Evolutionary conservation across 2,113 vertebrate genomes (phyloP), one percentile per base, ranked within the genome.

Genomic region (Pycnonotus jocosus): DNA sequence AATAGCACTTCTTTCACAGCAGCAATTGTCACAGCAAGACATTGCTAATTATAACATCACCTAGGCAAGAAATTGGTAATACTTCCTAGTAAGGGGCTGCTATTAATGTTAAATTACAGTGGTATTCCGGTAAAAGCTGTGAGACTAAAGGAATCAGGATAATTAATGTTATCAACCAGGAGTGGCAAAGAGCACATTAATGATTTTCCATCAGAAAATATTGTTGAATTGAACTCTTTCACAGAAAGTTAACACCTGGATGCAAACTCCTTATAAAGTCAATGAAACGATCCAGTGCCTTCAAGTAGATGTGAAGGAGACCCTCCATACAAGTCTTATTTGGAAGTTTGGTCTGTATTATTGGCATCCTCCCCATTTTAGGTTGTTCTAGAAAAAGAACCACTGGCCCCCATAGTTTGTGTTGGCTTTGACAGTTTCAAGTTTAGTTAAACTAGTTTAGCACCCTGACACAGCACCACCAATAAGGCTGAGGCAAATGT

Each of bases 41-140:
- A 51, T 8, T 91, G 47, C 71, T 94, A 94, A 96, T 96, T 96
- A 95, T 96, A 97, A 81, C 60, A 80, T 76, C 74, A 96, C 60
- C 74, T 95, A 95, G 96, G 61, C 84, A 94, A 94, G 78, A 87
- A 89, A 81, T 69, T 54, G 35, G 57, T 90, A 83, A 78, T 44
- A 35, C 38, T 94, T 94, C 76, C 93, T 94, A 79, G 40, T 88
- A 65, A 72, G 50, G 81, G 54, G 60, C 47, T 94, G 40, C 53
- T 81, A 96, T 87, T 93, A 93, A 72, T 44, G 71, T 40, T 76
- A 81, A 96, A 91, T 81, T 95, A 70, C 73, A 76, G 64, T 28
- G 11, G 33, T 72, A 86, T 92, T 93, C 50, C 69, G 66, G 57
- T 69, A 86, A 91, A 86, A 94, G 53, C 84, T 81, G 44, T 30